Conservation (phyloP, 2,113 vertebrate genomes). For the Suricata suricatta region DNA sequence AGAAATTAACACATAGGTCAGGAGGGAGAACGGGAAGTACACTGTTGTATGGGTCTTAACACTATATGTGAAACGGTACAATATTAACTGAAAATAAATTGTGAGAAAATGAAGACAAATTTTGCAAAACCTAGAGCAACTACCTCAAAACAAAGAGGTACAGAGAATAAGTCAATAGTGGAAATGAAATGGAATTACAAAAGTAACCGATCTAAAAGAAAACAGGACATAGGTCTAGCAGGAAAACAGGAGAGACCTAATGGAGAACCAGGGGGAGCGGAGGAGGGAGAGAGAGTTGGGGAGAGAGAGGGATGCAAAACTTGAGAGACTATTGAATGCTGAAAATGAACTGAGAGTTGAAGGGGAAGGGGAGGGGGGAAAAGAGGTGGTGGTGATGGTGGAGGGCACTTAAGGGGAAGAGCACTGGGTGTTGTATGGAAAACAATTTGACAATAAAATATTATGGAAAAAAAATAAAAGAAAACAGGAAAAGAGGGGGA, state of each 20-base stretch:
- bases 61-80: background rate
- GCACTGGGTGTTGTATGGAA: no score
- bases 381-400: no score
- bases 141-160: background rate
- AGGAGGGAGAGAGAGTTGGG: no score
- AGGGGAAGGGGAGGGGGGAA: no score
- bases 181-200: background rate
- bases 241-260: no score
- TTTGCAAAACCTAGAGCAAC: conserved; percentile 22
- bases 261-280: no score
- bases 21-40: background rate
- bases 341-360: no score
- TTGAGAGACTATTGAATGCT: no score
- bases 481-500: background rate
- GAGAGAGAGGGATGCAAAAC: no score
- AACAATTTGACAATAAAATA: no score
- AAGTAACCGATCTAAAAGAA: background rate
- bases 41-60: background rate
- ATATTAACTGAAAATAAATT: background rate
- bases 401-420: no score
- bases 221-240: no score
- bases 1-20: background rate
- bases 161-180: background rate
- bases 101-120: background rate
- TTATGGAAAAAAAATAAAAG: background rate